phyloP scores from a whole-genome alignment of 1,140 invertebrate species.

The Ceratina japonica region DNA sequence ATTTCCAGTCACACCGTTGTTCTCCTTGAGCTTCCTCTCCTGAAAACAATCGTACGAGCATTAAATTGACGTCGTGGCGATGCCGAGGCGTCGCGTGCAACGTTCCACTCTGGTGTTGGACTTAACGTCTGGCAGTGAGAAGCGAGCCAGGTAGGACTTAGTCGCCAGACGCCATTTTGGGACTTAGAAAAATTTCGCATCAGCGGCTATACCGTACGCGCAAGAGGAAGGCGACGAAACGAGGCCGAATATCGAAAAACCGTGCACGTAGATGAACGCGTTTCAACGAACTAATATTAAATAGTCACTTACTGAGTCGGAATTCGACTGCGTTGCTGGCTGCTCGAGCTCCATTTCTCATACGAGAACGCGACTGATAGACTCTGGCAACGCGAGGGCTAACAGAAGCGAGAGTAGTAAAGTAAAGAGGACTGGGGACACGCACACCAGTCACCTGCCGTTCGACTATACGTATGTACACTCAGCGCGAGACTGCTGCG shows the following conservation, averaged over 20 bases:
- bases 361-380: constrained; percentile 61
- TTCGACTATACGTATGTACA: constrained; percentile 16
- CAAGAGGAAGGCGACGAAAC: constrained; percentile 70
- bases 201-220: constrained; percentile 53
- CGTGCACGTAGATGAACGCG: constrained; percentile 42
- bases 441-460: constrained; percentile 45
- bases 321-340: constrained; percentile 57
- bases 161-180: constrained; percentile 89
- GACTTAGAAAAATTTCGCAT: constrained; percentile 90
- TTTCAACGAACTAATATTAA: constrained; percentile 6
- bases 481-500: constrained; percentile 40
- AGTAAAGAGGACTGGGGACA: constrained; percentile 32
- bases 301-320: constrained; percentile 70
- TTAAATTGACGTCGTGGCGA: constrained; percentile 1
- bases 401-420: constrained; percentile 47
- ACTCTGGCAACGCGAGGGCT: constrained; percentile 60
- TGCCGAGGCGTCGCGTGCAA: background rate
- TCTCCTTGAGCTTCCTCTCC: constrained; percentile 77
- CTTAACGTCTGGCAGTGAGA: constrained; percentile 38
- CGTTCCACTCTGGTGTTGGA: constrained; percentile 41
- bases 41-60: constrained; percentile 57
- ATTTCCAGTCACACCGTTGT: constrained; percentile 71
- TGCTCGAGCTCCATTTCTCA: constrained; percentile 73
- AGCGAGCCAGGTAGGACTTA: constrained; percentile 80
- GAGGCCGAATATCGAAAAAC: constrained; percentile 48